phyloP scores from a whole-genome alignment of 2,797 vertebrate species.

The Periparus ater region DNA sequence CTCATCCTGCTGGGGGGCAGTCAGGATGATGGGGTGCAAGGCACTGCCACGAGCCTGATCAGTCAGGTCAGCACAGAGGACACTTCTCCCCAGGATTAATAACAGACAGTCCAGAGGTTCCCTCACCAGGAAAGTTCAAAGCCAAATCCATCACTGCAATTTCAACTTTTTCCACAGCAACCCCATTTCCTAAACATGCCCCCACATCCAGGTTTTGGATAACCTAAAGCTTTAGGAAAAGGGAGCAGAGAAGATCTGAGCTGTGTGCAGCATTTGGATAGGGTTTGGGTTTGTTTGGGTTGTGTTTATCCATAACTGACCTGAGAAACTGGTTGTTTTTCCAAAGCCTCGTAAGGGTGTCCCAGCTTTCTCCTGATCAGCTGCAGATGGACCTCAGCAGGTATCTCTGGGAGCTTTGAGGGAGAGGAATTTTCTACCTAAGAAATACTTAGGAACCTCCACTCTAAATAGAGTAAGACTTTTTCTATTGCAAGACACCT shows the following conservation, averaged over 20 bases:
- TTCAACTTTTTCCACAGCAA: not conserved
- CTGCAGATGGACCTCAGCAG: not conserved
- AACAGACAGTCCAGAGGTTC: not conserved
- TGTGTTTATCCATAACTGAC: not conserved
- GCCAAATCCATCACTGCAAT: not conserved
- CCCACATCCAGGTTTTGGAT: not conserved
- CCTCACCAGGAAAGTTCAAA: not conserved
- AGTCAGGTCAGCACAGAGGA: not conserved
- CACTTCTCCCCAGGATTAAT: not conserved
- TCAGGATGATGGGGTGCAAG: not conserved
- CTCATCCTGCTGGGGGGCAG: not conserved
- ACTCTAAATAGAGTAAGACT: not conserved
- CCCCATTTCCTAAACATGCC: not conserved
- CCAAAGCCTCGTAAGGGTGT: not conserved
- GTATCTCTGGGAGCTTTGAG: not conserved
- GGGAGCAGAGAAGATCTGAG: not conserved
- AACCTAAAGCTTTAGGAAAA: not conserved
- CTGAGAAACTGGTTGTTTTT: not conserved
- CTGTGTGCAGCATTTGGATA: not conserved
- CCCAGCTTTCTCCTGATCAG: not conserved
- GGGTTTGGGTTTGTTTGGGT: not conserved
- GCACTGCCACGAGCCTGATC: fast-evolving
- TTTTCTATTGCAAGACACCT: not conserved
- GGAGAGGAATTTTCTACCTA: not conserved
- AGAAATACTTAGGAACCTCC: not conserved